These are phyloP conservation scores for Calliopum simillimum DNA, from an alignment of 2,888 invertebrate species.

Conservation along the genomic window DNA sequence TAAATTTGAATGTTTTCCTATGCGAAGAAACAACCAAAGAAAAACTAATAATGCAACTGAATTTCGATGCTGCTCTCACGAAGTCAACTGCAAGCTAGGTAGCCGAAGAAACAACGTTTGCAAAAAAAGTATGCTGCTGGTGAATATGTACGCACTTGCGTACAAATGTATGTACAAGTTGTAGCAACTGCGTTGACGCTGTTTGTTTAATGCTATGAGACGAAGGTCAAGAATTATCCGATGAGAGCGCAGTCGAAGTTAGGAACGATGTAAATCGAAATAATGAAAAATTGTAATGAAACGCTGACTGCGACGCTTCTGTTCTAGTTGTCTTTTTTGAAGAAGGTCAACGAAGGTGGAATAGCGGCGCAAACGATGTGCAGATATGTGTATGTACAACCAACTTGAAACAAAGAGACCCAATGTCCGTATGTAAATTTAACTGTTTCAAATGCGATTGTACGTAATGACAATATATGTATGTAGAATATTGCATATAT, in stretches of 20 bases:
- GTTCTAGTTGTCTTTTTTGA: not conserved
- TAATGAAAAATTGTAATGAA: not conserved
- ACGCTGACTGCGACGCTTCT: not conserved
- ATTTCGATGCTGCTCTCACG: not conserved
- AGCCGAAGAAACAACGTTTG: not conserved
- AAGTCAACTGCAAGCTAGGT: not conserved
- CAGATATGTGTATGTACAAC: not conserved
- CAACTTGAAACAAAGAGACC: not conserved
- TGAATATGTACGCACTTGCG: not conserved
- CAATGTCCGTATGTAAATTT: not conserved
- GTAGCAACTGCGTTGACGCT: not conserved
- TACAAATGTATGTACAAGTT: no score
- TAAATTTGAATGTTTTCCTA: not conserved
- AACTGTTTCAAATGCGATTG: no score
- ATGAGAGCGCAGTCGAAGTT: not conserved
- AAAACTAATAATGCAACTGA: not conserved
- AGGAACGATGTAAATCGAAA: constrained; percentile 3
- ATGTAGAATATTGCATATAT: no score
- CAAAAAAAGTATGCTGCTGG: not conserved
- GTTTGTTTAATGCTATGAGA: not conserved
- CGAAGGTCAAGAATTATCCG: not conserved
- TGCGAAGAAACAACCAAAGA: not conserved
- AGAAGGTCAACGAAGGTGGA: not conserved
- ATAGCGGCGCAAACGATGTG: not conserved
- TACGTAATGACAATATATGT: no score